These are phyloP conservation scores for Argyra leucocephala DNA, from an alignment of 2,888 invertebrate species.

Conservation along the genomic window DNA sequence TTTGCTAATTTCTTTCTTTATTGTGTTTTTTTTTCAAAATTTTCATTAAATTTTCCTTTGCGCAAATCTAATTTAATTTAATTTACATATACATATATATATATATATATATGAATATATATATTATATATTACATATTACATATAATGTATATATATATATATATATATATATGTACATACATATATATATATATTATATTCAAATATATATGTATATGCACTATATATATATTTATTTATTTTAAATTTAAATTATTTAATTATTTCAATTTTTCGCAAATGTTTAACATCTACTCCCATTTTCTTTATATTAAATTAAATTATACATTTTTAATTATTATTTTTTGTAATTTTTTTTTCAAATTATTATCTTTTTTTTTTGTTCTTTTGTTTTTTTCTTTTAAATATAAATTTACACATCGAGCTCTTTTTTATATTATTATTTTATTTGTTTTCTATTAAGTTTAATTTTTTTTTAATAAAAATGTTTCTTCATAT, in stretches of 20 bases:
- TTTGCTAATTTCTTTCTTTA: background rate
- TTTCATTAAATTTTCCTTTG: background rate
- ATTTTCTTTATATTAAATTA: background rate
- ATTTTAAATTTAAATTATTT: background rate
- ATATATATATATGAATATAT: no score
- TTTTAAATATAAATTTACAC: background rate
- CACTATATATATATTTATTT: background rate
- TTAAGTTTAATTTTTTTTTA: background rate
- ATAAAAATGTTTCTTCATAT: background rate
- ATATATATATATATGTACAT: background rate
- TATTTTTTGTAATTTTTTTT: no score
- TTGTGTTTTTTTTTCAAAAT: background rate
- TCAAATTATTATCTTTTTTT: background rate
- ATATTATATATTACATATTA: background rate
- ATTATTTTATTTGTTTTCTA: background rate
- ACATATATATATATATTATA: background rate
- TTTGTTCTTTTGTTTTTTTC: background rate
- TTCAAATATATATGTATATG: background rate
- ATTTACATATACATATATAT: no score
- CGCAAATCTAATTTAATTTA: no score
- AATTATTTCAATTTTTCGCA: background rate
- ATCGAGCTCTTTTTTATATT: background rate
- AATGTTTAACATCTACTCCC: constrained; percentile 1
- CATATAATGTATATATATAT: background rate
- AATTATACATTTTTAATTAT: background rate